phyloP scores from a whole-genome alignment of 2,888 invertebrate genomes.

The Corythucha ciliata region DNA sequence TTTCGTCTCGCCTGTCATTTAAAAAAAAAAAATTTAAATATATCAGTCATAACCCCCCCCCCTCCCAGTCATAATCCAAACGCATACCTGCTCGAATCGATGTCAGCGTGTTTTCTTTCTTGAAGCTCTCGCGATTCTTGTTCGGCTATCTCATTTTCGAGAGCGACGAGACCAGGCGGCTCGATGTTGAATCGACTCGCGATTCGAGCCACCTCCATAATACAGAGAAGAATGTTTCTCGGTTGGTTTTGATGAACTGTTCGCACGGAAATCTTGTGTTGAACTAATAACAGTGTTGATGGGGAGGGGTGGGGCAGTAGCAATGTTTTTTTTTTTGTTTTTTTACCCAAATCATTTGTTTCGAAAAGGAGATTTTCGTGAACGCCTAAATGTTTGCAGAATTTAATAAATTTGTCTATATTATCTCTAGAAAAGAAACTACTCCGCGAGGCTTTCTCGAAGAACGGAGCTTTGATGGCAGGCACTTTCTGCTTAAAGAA shows the following conservation, averaged over 20 bases:
- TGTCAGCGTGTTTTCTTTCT: conserved; percentile 46
- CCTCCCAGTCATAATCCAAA: not conserved
- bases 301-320: not conserved
- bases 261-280: too few relatives aligned
- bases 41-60: not conserved
- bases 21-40: not conserved
- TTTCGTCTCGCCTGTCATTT: conserved; percentile 13
- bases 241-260: conserved; percentile 73
- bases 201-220: conserved; percentile 73
- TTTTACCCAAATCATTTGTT: conserved; percentile 74
- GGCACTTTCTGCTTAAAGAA: conserved; percentile 54
- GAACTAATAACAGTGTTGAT: too few relatives aligned
- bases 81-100: conserved; percentile 47
- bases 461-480: conserved; percentile 62
- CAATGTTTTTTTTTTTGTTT: not conserved
- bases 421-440: conserved; percentile 86
- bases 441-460: conserved; percentile 71
- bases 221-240: conserved; percentile 71
- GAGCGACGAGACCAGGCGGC: conserved; percentile 69
- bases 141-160: conserved; percentile 77
- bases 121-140: conserved; percentile 57
- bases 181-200: conserved; percentile 69
- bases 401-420: conserved; percentile 78
- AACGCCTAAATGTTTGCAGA: conserved; percentile 74
- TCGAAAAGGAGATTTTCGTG: conserved; percentile 82